Conservation (phyloP, 2,797 vertebrate species). For the Rhinophrynus dorsalis region DNA sequence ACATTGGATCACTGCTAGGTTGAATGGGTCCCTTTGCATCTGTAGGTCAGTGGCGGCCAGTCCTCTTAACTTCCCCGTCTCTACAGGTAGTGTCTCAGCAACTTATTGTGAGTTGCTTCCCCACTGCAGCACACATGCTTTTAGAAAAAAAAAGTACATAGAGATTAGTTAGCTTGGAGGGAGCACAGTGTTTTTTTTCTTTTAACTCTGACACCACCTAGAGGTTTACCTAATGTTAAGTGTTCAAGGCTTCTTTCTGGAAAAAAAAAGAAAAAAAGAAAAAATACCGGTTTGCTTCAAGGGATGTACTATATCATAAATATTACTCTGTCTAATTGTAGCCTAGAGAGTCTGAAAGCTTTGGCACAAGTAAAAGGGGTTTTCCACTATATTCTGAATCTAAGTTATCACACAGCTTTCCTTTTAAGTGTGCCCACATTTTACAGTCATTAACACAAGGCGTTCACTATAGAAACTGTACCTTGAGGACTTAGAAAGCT, state of each 20-base stretch:
- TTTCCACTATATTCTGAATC: constrained; percentile 36
- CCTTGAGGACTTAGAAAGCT: constrained; percentile 11
- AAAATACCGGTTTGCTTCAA: constrained; percentile 45
- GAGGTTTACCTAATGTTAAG: constrained; percentile 31
- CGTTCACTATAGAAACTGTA: constrained; percentile 9
- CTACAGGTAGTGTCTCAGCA: neutral
- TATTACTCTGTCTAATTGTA: constrained; percentile 42
- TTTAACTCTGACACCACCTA: constrained; percentile 44
- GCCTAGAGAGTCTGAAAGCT: constrained; percentile 43
- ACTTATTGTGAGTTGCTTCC: neutral
- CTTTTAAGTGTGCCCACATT: constrained; percentile 30
- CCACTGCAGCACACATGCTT: constrained; percentile 28
- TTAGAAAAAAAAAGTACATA: constrained; percentile 23
- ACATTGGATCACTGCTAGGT: neutral
- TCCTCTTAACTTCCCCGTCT: neutral
- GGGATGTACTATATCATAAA: constrained; percentile 47
- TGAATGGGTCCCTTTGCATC: neutral
- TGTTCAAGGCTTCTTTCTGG: constrained; percentile 12
- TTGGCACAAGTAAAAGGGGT: constrained; percentile 42
- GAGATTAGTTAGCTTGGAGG: constrained; percentile 16
- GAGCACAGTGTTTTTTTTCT: constrained; percentile 15
- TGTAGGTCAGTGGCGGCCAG: neutral
- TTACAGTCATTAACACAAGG: constrained; percentile 9
- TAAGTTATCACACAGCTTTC: constrained; percentile 18
- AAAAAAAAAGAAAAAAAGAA: constrained; percentile 1